Conservation (phyloP, 1,140 invertebrate genomes). For the Venustaconcha ellipsiformis region DNA sequence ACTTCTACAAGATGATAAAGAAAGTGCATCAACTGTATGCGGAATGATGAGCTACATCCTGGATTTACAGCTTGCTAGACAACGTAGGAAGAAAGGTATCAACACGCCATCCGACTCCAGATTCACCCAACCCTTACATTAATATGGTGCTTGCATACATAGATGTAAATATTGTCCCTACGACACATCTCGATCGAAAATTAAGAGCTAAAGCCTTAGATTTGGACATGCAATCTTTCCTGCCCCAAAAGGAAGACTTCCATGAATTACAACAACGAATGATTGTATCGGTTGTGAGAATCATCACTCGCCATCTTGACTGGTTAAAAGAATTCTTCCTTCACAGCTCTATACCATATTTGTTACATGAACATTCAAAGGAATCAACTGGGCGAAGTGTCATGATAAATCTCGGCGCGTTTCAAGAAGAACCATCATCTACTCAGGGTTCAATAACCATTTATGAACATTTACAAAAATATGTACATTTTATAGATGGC, state of each 20-base stretch:
- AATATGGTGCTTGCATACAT: not conserved
- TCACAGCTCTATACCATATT: conserved; percentile 3
- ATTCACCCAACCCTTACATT: conserved; percentile 5
- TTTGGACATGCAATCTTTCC: too few relatives aligned
- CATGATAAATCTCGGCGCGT: too few relatives aligned
- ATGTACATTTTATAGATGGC: conserved; percentile 4
- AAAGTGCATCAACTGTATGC: not conserved
- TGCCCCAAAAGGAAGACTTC: conserved; percentile 5
- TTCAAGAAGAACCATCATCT: too few relatives aligned
- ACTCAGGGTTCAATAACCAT: too few relatives aligned
- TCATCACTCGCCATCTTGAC: not conserved
- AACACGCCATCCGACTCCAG: not conserved
- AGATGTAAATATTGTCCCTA: not conserved
- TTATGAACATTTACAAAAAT: too few relatives aligned
- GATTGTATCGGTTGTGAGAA: not conserved
- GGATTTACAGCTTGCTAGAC: conserved; percentile 1
- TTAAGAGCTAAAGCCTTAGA: not conserved
- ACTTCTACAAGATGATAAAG: not conserved
- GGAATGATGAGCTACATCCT: not conserved
- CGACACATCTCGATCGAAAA: not conserved
- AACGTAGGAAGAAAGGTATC: not conserved
- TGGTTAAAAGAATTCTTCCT: conserved; percentile 15
- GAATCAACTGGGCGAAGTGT: conserved; percentile 6
- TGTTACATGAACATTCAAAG: conserved; percentile 6
- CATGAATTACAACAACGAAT: conserved; percentile 3